Conservation (phyloP, 2,113 vertebrate species). For the Rhadina sibilatrix region DNA sequence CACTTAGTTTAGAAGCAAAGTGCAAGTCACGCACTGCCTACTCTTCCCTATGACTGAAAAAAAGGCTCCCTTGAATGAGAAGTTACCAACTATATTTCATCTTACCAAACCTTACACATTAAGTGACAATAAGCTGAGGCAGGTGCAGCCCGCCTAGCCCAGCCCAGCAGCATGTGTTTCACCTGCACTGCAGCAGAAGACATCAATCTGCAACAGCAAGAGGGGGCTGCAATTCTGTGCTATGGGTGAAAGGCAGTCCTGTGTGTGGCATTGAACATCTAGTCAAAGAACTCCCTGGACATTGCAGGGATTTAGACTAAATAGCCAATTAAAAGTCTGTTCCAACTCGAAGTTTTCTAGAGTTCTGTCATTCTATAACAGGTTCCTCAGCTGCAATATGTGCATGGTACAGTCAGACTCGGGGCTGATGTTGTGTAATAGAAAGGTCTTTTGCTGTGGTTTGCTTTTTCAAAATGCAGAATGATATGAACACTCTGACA, state of each 20-base stretch:
- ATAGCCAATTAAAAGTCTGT: neutral
- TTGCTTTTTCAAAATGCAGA: neutral
- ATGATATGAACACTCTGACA: neutral
- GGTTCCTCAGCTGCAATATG: neutral
- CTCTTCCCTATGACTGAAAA: neutral
- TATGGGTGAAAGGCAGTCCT: neutral
- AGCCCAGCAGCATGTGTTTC: neutral
- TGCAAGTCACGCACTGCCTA: neutral
- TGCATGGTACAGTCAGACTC: neutral
- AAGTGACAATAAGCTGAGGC: too few relatives aligned
- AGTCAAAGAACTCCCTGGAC: neutral
- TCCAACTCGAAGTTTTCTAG: neutral
- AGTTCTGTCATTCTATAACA: neutral
- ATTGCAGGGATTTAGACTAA: neutral
- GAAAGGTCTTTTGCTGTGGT: neutral
- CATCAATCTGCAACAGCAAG: accelerated
- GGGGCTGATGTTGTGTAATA: neutral
- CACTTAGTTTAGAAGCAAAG: neutral
- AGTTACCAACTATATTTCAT: neutral
- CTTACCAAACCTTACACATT: accelerated
- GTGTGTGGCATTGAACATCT: neutral
- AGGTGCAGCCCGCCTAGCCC: neutral
- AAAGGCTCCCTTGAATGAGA: neutral
- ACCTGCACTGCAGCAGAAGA: neutral
- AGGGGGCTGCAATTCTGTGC: neutral